Base-by-base conservation (phyloP, 2,888 invertebrate genomes). In the Nymphalis urticae region DNA sequence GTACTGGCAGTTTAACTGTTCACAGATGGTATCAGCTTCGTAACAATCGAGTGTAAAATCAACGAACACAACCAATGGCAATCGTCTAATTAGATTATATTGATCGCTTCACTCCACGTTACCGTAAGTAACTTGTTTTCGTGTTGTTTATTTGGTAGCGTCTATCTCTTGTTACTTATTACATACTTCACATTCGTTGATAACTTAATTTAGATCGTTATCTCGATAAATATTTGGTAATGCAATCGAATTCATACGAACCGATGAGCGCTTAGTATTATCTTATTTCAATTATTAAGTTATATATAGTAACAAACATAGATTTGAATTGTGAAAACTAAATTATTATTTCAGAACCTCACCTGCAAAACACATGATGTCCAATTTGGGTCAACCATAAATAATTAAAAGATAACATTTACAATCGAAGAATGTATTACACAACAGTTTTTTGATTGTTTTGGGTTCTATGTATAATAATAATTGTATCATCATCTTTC, bases 1-100 rank as follows among this genome's bases (percentile, higher is more conserved):
- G 47, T 21, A 36, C 21, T 21, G 47, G 13, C 47, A 47, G 21
- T 47, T 47, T 21, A 42, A 21, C 19, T 42, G 19, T 47, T 60
- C 54, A 53, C 53, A 54, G 54, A 54, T 54, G 50, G 48, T 69
- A 69, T 64, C 64, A 61, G 48, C 56, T 69, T 64, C 61, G 48
- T 56, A 56, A 64, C 56, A 32, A 54, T 61, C 61, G 54, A 51
- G 53, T 53, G 64, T 62, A 54, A 56, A 60, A 59, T 65, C 6
- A 56, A 48, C 42, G 48, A 64, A 64, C 56, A 69, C 54, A 56
- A 53, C 64, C 56, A 48, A 48, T 53, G 54, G 64, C 60, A 69
- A 58, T 50, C 56, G 24, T 59, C 62, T 66, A 69, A 69, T 69
- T 69, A 62, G 66, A 63, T 69, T 66, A 65, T 65, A 62, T 69